Conservation (phyloP, 2,797 vertebrate genomes). For the Hoplostethus atlanticus region DNA sequence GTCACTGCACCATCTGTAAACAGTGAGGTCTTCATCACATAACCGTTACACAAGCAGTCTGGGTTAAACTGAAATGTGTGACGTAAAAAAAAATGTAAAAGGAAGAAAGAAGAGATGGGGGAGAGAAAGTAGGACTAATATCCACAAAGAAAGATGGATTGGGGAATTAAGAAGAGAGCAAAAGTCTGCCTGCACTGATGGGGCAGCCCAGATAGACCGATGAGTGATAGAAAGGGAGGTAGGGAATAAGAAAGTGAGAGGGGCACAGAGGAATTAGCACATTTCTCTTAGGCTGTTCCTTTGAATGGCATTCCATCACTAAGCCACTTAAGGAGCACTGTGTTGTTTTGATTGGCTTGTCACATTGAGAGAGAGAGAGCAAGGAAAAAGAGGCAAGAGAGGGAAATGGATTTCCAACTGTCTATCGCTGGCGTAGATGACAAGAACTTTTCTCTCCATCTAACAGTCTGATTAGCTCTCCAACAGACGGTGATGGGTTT, state of each 20-base stretch:
- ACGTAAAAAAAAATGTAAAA: not conserved
- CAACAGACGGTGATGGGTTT: slow-evolving; percentile 43
- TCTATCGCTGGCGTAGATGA: slow-evolving; percentile 19
- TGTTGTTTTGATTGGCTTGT: slow-evolving; percentile 53
- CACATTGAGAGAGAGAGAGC: slow-evolving; percentile 38
- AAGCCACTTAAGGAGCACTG: slow-evolving; percentile 57
- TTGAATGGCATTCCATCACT: slow-evolving; percentile 61
- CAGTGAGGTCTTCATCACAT: not conserved
- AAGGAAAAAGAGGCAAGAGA: slow-evolving; percentile 10
- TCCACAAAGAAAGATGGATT: slow-evolving; percentile 54
- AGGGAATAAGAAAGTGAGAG: slow-evolving; percentile 18
- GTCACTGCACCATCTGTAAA: slow-evolving; percentile 1
- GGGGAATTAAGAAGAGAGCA: slow-evolving; percentile 35
- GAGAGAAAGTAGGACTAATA: slow-evolving; percentile 3
- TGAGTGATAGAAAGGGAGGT: slow-evolving; percentile 30
- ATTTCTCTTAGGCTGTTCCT: slow-evolving; percentile 46
- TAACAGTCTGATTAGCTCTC: not conserved
- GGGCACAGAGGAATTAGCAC: slow-evolving; percentile 60
- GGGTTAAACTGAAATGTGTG: not conserved
- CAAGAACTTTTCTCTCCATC: not conserved
- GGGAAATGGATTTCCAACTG: slow-evolving; percentile 28
- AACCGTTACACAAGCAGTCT: not conserved
- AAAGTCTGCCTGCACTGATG: slow-evolving; percentile 37
- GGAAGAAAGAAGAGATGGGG: not conserved
- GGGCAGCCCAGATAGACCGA: slow-evolving; percentile 21